A percentile compares a stretch with the other conserved stretches of the same genome.
Conservation (phyloP, 2,113 vertebrate genomes). For the Megaleporinus macrocephalus region DNA sequence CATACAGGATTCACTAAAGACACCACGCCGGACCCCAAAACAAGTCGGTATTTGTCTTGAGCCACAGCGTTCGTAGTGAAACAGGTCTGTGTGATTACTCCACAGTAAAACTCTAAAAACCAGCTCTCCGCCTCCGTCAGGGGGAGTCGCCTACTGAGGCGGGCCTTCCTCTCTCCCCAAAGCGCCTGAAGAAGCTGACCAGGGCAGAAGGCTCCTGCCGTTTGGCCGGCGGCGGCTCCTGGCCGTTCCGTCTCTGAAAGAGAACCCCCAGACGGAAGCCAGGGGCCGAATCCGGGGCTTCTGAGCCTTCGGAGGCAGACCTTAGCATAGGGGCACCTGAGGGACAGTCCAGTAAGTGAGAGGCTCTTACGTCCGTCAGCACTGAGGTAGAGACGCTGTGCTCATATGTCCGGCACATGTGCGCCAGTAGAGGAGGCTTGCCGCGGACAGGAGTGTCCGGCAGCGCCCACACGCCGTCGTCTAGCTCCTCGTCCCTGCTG, state of each 20-base stretch:
- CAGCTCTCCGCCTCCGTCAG: conserved; percentile 24
- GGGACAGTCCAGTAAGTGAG: conserved; percentile 56
- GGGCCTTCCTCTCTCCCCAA: conserved; percentile 65
- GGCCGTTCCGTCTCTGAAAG: conserved; percentile 61
- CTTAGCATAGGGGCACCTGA: conserved; percentile 44
- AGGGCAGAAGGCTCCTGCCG: conserved; percentile 62
- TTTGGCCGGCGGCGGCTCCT: conserved; percentile 38
- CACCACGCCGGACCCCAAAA: conserved; percentile 55
- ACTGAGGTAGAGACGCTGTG: neutral
- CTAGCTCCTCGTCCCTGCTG: conserved; percentile 42
- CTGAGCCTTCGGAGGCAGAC: conserved; percentile 57
- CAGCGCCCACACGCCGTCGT: conserved; percentile 62
- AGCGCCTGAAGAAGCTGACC: conserved; percentile 74
- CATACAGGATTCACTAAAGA: neutral
- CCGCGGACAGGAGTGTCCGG: conserved; percentile 25
- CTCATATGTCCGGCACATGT: conserved; percentile 22
- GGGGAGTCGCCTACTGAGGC: conserved; percentile 52
- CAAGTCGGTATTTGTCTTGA: conserved; percentile 71
- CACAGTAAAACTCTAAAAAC: conserved; percentile 40
- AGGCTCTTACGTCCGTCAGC: neutral
- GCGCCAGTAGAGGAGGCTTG: conserved; percentile 24
- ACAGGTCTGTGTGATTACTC: conserved; percentile 23
- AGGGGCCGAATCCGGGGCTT: conserved; percentile 25
- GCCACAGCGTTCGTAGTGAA: conserved; percentile 20
- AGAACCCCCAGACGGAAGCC: conserved; percentile 63